These are phyloP conservation scores for Salmo trutta DNA, from an alignment of 2,797 vertebrate species.

Conservation along the genomic window DNA sequence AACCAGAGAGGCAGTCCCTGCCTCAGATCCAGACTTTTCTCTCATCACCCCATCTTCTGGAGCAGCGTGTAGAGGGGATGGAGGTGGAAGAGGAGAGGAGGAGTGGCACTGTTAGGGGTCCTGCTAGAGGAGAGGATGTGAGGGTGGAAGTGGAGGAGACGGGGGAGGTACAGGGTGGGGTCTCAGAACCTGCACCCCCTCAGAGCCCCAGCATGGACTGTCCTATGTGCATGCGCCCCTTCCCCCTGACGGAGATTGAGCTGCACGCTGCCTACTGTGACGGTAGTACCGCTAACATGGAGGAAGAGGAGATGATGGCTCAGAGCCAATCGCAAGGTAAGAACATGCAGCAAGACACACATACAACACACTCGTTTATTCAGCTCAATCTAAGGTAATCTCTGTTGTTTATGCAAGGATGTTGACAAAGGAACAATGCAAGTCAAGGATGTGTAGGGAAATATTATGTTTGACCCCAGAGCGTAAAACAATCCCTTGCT, in stretches of 20 bases:
- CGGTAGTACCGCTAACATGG: slow-evolving; percentile 48
- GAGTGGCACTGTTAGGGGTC: background rate
- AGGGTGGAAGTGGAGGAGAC: slow-evolving; percentile 13
- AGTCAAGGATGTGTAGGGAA: too few relatives aligned
- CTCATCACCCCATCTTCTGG: background rate
- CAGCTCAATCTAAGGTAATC: too few relatives aligned
- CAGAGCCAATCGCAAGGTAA: slow-evolving; percentile 36
- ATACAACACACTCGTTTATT: too few relatives aligned
- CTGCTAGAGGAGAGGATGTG: background rate
- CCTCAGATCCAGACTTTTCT: slow-evolving; percentile 30
- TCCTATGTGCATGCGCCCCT: slow-evolving; percentile 84
- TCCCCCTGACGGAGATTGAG: slow-evolving; percentile 79
- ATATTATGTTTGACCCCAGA: too few relatives aligned
- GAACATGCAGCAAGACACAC: background rate
- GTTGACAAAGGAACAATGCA: too few relatives aligned
- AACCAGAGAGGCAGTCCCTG: slow-evolving; percentile 2
- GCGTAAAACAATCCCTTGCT: background rate
- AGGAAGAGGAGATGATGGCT: slow-evolving; percentile 34
- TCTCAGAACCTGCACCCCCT: slow-evolving; percentile 25
- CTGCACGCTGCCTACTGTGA: slow-evolving; percentile 90
- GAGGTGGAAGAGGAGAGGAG: slow-evolving; percentile 35
- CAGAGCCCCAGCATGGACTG: slow-evolving; percentile 69
- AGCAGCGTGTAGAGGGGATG: slow-evolving; percentile 37
- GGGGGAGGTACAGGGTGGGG: background rate
- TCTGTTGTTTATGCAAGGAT: too few relatives aligned